Percentiles rank a stretch among this genome's conserved stretches.
Conservation (phyloP, 2,888 invertebrate genomes). For the Lasioglossum malachurum region DNA sequence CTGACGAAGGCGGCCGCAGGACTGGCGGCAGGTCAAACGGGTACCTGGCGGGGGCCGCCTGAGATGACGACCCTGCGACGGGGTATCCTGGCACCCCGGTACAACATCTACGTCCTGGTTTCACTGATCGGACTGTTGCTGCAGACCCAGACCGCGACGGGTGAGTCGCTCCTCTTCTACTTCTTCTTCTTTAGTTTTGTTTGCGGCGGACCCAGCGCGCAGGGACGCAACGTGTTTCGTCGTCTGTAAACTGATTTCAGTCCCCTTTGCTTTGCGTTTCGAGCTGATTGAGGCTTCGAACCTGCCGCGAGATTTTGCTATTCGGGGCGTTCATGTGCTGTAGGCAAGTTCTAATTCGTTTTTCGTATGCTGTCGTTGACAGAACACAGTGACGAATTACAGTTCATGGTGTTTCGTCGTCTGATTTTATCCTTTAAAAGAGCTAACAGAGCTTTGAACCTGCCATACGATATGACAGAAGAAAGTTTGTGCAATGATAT, state of each 20-base stretch:
- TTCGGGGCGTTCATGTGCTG: too few relatives aligned
- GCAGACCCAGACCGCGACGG: slow-evolving; percentile 77
- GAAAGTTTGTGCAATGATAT: neutral
- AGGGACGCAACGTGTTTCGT: slow-evolving; percentile 2
- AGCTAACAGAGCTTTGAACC: neutral
- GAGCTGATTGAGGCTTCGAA: neutral
- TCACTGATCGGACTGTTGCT: slow-evolving; percentile 77
- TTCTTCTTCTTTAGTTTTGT: neutral
- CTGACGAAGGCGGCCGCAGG: slow-evolving; percentile 58
- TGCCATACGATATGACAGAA: neutral
- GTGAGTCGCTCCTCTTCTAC: slow-evolving; percentile 67
- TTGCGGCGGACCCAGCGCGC: neutral
- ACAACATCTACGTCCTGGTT: slow-evolving; percentile 76
- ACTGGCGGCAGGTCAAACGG: slow-evolving; percentile 71
- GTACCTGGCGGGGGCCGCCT: slow-evolving; percentile 80
- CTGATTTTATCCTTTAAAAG: neutral
- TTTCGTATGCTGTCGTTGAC: neutral
- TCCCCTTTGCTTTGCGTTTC: neutral
- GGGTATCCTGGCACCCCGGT: slow-evolving; percentile 79
- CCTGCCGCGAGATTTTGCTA: neutral
- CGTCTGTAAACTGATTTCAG: neutral
- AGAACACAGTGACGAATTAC: neutral
- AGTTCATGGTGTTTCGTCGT: neutral
- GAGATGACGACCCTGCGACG: slow-evolving; percentile 83
- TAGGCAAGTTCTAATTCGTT: neutral